Base-by-base conservation (phyloP, 2,797 vertebrate genomes). In the Bradypodion ventrale region DNA sequence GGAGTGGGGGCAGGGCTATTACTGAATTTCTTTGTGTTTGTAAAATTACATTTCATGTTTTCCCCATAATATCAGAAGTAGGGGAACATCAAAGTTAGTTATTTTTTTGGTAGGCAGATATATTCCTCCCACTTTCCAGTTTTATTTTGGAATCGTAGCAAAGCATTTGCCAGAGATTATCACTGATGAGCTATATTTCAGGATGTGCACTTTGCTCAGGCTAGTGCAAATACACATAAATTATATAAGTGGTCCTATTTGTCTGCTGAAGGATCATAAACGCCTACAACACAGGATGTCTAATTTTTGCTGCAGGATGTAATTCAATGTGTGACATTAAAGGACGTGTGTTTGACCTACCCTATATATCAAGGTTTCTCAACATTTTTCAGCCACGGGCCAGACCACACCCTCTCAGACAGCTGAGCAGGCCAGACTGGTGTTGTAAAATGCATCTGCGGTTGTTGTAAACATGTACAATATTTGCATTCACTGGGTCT, bases 181-280 rank as follows among this genome's bases (percentile, higher is more conserved):
- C 82, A 76, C 13, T 12, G 78, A 69, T 19, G 85, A 85, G 7
- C 27, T 1, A 15, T 19, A n/a, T 93, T 89, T 86, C 37, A 49
- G 91, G 85, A 6, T 84, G 49, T 88, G 29, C 88, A 92, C 91
- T 93, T 90, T 66, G 49, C 70, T 25, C 10, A 75, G 69, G 82
- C 70, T 88, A 88, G 46, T 86, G 86, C 73, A 69, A 88, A 86
- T 91, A 88, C 75, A 92, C 93, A 92, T 85, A 90, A 72, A 80
- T 83, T 60, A 32, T 73, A 90, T 86, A 88, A 92, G 90, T 72
- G 83, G 32, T 92, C 35, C 49, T 84, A 92, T 77, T 49, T 86
- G 87, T 83, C 9, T 15, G 1, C 80, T 87, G 65, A 92, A 91
- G 75, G 75, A 89, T 87, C 74, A 87, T 52, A 78, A 86, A 81